Base-by-base conservation (phyloP, 2,888 invertebrate genomes). In the Volucella zonaria region DNA sequence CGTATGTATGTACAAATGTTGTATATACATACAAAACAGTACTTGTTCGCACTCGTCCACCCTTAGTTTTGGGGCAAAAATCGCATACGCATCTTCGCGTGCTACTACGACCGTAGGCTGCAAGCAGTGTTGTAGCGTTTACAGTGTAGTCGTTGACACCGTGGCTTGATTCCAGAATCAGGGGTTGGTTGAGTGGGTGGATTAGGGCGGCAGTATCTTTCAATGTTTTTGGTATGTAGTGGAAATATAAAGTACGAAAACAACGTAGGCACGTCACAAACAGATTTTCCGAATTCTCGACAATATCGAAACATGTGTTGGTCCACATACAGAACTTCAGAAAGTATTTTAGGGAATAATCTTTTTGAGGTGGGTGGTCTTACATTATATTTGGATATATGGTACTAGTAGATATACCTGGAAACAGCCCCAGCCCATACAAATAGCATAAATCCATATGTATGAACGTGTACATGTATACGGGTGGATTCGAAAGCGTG, bases 111-210 rank as follows among this genome's bases (percentile, higher is more conserved):
- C 66, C 52, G 61, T 43, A 42, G 40, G 18, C 42, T 66, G 61
- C 15, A 23, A 18, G 52, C 51, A 43, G 43, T 58, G 59, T 52
- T 67, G 59, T 67, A 79, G 79, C 67, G 61, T 54, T n/a, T 79
- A 79, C 59, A 79, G 64, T 56, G 64, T 59, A 79, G 73, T 67
- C 73, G 79, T 73, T 73, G 79, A 79, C 79, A 73, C 79, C 73
- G 73, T 67, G 66, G 73, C 73, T 73, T 73, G 73, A 56, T 68
- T 54, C 67, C 54, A 62, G 80, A 68, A 75, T 23, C 56, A 54
- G 68, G 74, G 71, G 80, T 62, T 80, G 71, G 80, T 62, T 80
- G 74, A 74, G 80, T 80, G 74, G 80, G 80, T 80, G 80, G 80
- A 74, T 74, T 74, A 80, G 74, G 80, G 80, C 68, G 79, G 73